Evolutionary conservation across 2,113 vertebrate genomes (phyloP).

Genomic region (Grammomys dolichurus): DNA sequence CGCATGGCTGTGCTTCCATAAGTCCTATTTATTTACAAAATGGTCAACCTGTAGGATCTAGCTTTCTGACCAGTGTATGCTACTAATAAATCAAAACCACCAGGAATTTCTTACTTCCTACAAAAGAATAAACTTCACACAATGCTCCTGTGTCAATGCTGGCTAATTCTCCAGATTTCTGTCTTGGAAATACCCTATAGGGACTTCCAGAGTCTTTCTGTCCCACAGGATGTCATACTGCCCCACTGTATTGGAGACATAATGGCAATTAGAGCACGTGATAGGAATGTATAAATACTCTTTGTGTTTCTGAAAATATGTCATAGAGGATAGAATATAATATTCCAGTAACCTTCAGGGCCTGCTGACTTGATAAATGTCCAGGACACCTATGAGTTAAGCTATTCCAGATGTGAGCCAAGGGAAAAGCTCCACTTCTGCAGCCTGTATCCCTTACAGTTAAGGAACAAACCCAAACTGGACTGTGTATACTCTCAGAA

Average conservation of each 20-base stretch:
- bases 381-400: not conserved
- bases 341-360: not conserved
- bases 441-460: not conserved
- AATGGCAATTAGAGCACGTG: not conserved
- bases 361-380: not conserved
- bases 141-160: not conserved
- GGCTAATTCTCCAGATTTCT: not conserved
- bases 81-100: not conserved
- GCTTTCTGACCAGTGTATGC: not conserved
- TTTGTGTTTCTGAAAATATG: constrained; percentile 16
- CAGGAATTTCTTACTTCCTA: not conserved
- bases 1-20: not conserved
- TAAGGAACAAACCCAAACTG: not conserved
- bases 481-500: not conserved
- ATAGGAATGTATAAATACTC: not conserved
- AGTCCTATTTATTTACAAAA: constrained; percentile 3
- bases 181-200: not conserved
- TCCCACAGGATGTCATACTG: not conserved
- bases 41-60: not conserved
- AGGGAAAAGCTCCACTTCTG: not conserved
- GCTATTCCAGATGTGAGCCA: not conserved
- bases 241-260: not conserved
- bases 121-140: not conserved
- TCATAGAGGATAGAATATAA: not conserved
- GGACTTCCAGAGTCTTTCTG: not conserved